Conservation (phyloP, 92 coral and sea anemone genomes). For the Scolanthus callimorphus region DNA sequence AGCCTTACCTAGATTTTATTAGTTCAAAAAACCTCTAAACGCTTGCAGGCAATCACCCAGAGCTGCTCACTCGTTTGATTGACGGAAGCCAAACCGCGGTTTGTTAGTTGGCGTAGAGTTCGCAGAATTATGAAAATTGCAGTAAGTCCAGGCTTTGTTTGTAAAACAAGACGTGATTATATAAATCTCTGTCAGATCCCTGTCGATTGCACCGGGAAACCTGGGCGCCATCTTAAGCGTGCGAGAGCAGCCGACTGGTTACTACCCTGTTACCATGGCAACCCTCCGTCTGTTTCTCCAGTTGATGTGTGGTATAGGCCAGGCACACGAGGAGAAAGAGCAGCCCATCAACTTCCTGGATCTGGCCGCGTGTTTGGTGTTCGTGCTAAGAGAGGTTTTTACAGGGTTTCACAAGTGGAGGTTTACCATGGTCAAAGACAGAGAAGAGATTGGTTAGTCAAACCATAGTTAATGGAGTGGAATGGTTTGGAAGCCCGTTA, state of each 20-base stretch:
- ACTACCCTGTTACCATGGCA: slow-evolving; percentile 87
- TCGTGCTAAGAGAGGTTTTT: slow-evolving; percentile 82
- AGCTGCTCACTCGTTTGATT: no score
- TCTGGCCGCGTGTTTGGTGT: slow-evolving; percentile 83
- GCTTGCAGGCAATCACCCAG: no score
- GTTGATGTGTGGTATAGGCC: slow-evolving; percentile 72
- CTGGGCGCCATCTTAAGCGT: slow-evolving; percentile 72
- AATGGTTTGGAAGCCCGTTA: no score
- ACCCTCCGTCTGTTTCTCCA: slow-evolving; percentile 69
- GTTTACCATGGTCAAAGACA: slow-evolving; percentile 59
- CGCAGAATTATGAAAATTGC: no score
- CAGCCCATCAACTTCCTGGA: slow-evolving; percentile 75
- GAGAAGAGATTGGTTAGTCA: slow-evolving; percentile 86
- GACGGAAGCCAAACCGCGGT: no score
- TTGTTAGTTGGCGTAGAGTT: no score
- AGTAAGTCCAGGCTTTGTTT: no score
- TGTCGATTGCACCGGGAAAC: slow-evolving; percentile 82
- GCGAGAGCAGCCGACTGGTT: slow-evolving; percentile 80
- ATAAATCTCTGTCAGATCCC: slow-evolving; percentile 45
- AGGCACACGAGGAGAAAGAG: slow-evolving; percentile 39
- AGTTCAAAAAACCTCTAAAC: no score
- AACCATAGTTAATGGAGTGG: no score
- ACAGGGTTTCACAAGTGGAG: slow-evolving; percentile 95
- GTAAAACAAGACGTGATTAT: no score
- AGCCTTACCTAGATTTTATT: no score